phyloP scores from a whole-genome alignment of 1,140 invertebrate species.

The Macrosteles quadrilineatus region DNA sequence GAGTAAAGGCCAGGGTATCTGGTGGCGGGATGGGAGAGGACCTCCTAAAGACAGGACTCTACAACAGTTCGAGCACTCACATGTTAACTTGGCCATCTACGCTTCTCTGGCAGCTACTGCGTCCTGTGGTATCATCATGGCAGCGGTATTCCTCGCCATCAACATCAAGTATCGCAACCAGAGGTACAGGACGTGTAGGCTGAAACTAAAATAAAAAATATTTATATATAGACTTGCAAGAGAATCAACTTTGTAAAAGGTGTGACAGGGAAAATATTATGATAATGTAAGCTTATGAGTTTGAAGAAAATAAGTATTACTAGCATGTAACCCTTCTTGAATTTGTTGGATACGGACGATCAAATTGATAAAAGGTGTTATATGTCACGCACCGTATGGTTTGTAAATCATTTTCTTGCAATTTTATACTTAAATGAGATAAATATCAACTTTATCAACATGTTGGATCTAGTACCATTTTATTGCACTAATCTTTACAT shows the following conservation, averaged over 20 bases:
- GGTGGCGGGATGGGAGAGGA: slow-evolving; percentile 57
- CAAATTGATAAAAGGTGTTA: too few species aligned
- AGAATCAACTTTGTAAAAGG: not conserved
- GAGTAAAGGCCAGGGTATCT: slow-evolving; percentile 63
- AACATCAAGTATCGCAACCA: slow-evolving; percentile 97
- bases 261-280: not conserved
- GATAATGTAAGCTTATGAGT: too few species aligned
- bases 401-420: too few species aligned
- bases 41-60: slow-evolving; percentile 91
- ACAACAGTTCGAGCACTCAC: slow-evolving; percentile 79
- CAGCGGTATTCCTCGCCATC: slow-evolving; percentile 91
- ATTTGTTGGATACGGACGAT: too few species aligned
- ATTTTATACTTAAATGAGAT: too few species aligned
- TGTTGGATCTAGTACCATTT: too few species aligned
- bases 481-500: too few species aligned
- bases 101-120: slow-evolving; percentile 83
- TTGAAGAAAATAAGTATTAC: too few species aligned
- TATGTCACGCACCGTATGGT: too few species aligned
- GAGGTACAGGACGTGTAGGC: slow-evolving; percentile 66
- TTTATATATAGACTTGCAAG: not conserved
- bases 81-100: slow-evolving; percentile 90
- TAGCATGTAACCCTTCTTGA: too few species aligned
- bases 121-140: slow-evolving; percentile 88
- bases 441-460: too few species aligned
- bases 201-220: too few species aligned